These are phyloP conservation scores for Cephus runcator DNA, from an alignment of 2,888 invertebrate genomes.

Conservation along the genomic window DNA sequence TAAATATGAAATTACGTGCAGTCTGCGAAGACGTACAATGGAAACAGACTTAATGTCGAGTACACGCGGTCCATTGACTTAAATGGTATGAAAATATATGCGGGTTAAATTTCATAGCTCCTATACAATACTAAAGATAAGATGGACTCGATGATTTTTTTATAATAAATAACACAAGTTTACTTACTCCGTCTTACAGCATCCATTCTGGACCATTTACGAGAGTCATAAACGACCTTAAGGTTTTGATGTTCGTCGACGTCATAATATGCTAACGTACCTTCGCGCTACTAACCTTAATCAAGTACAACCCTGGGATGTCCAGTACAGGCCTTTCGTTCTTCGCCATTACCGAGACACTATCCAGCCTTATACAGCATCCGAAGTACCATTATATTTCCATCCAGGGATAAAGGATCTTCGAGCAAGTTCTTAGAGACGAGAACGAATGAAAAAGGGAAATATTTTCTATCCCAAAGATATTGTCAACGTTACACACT, in stretches of 20 bases:
- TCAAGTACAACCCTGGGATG: slow-evolving; percentile 44
- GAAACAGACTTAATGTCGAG: neutral
- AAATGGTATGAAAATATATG: neutral
- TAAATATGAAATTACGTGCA: slow-evolving; percentile 15
- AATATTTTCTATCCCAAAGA: neutral
- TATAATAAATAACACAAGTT: neutral
- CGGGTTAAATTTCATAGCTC: neutral
- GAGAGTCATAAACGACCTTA: slow-evolving; percentile 38
- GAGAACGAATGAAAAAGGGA: neutral
- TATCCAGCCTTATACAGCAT: neutral
- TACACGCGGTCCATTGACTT: neutral
- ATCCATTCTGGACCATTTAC: slow-evolving; percentile 24
- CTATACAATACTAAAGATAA: neutral
- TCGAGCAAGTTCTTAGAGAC: neutral
- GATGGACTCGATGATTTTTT: neutral
- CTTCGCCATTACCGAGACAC: neutral
- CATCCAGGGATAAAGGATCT: neutral
- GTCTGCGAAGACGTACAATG: neutral
- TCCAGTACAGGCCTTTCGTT: slow-evolving; percentile 12
- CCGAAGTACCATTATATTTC: neutral
- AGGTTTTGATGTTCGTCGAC: slow-evolving; percentile 40
- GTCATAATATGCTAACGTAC: slow-evolving; percentile 50
- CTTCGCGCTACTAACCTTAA: slow-evolving; percentile 41
- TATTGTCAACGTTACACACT: neutral
- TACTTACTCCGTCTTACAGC: neutral